Percentiles rank a stretch among this genome's conserved stretches.
Evolutionary conservation across 2,113 vertebrate species (phyloP).

Genomic region (Gopherus flavomarginatus): DNA sequence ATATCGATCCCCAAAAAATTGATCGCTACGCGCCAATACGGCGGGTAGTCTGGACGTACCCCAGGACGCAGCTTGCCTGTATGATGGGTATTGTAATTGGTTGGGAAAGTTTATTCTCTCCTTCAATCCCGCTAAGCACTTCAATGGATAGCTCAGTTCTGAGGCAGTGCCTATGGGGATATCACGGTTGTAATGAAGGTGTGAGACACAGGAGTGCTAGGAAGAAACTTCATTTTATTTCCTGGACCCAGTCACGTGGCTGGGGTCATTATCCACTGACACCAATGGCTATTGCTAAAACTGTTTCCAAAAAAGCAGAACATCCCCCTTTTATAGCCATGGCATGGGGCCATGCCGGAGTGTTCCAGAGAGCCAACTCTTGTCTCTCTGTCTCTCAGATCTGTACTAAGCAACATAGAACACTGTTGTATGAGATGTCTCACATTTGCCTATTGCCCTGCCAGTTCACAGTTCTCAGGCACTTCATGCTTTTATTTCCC

Average conservation of each 20-base stretch:
- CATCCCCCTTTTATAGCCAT: background rate
- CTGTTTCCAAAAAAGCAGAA: background rate
- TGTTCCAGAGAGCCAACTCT: background rate
- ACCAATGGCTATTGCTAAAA: background rate
- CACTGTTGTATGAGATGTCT: background rate
- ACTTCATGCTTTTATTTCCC: background rate
- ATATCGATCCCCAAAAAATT: no score
- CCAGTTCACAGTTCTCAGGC: background rate
- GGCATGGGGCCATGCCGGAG: background rate
- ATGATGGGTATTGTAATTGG: background rate
- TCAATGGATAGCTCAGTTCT: background rate
- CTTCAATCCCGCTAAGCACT: background rate
- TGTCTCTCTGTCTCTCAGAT: slow-evolving; percentile 5
- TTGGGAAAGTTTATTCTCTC: background rate
- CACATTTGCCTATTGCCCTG: slow-evolving; percentile 14
- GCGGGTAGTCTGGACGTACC: no score
- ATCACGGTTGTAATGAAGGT: background rate
- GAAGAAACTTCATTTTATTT: background rate
- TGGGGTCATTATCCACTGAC: background rate
- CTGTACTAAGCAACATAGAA: background rate
- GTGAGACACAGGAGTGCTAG: background rate
- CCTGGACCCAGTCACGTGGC: background rate
- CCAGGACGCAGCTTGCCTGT: accelerated
- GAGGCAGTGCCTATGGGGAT: background rate
- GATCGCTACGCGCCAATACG: no score